Percentiles rank a stretch among this genome's conserved stretches.
These are phyloP conservation scores for Ptilorrhoa leucosticta DNA, from an alignment of 2,113 vertebrate species.

Conservation along the genomic window DNA sequence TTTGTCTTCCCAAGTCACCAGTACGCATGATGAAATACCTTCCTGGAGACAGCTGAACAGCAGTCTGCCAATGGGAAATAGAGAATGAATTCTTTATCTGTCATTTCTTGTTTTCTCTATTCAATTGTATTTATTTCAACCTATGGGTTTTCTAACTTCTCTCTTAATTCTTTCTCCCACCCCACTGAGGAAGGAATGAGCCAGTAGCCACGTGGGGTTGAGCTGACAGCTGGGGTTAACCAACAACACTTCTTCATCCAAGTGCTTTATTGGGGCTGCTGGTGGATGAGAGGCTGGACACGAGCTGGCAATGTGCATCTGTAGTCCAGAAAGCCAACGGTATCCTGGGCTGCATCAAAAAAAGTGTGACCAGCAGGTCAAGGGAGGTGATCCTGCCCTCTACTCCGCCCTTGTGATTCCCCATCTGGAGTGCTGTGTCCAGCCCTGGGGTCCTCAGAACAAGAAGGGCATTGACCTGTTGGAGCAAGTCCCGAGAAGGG, in stretches of 20 bases:
- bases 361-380: not conserved
- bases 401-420: not conserved
- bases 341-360: not conserved
- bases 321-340: not conserved
- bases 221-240: not conserved
- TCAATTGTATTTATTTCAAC: not conserved
- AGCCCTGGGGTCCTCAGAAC: not conserved
- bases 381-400: not conserved
- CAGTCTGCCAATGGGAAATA: not conserved
- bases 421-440: not conserved
- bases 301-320: not conserved
- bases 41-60: not conserved
- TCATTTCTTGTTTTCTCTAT: not conserved
- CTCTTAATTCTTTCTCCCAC: not conserved
- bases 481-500: not conserved
- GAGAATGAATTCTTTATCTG: not conserved
- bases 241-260: not conserved
- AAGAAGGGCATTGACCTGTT: rapidly evolving
- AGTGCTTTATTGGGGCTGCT: not conserved
- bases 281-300: not conserved
- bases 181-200: not conserved
- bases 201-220: rapidly evolving
- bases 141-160: not conserved
- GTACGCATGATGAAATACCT: not conserved
- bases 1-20: not conserved